Evolutionary conservation across 2,113 vertebrate species (phyloP).

Genomic region (Setophaga coronata): DNA sequence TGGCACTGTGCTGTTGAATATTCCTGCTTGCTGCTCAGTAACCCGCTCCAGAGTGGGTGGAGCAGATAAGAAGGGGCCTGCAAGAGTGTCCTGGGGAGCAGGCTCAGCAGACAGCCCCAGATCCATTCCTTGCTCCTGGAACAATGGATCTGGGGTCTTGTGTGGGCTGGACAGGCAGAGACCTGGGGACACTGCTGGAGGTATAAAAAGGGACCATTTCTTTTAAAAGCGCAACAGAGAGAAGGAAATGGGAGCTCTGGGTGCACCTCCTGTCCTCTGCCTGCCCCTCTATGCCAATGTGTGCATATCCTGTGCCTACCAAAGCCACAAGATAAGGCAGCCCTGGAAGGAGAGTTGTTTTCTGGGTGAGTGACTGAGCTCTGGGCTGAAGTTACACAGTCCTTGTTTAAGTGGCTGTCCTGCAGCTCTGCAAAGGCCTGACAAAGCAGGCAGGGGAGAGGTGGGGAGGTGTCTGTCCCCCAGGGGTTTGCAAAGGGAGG

Average conservation of each 20-base stretch:
- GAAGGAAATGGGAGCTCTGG: background rate
- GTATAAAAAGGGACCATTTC: background rate
- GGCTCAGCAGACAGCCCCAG: background rate
- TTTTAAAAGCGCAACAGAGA: background rate
- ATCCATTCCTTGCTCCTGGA: background rate
- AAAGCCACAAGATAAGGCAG: background rate
- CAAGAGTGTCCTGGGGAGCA: background rate
- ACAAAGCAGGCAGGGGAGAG: background rate
- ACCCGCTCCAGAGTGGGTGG: background rate
- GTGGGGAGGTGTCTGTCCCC: background rate
- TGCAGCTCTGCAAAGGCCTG: background rate
- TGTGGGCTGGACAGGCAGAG: background rate
- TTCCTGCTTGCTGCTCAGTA: background rate
- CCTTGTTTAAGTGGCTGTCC: background rate
- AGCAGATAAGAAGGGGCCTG: background rate
- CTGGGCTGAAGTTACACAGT: background rate
- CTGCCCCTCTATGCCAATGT: background rate
- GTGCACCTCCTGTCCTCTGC: background rate
- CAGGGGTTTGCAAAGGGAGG: fast-evolving
- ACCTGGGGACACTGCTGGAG: background rate
- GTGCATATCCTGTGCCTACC: background rate
- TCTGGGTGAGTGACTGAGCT: background rate
- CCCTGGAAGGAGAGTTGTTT: background rate
- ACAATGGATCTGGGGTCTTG: background rate
- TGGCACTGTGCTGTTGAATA: background rate